Percentiles rank a stretch among this genome's conserved stretches.
phyloP scores from a whole-genome alignment of 30 jellyfish, hydroid and myxozoan species.

The Cassiopea xamachana region DNA sequence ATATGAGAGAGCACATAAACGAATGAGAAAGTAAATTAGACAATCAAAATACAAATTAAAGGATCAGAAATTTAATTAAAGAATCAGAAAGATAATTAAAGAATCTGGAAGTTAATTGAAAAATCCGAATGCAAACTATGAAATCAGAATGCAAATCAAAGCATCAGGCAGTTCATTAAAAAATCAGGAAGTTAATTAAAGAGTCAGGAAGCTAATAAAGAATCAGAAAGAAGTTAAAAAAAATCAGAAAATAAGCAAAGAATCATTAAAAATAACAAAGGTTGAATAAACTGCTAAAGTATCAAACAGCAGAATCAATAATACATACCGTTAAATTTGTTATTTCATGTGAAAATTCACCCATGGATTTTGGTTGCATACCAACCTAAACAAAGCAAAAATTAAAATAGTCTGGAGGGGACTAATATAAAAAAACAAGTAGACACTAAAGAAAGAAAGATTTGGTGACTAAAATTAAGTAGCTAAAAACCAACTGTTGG shows the following conservation, averaged over 20 bases:
- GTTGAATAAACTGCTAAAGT: not conserved
- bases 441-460: not conserved
- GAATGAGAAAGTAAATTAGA: not conserved
- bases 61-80: no score
- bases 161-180: no score
- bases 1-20: not conserved
- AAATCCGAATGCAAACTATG: no score
- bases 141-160: no score
- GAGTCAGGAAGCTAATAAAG: no score
- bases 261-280: no score
- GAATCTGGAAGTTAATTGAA: no score
- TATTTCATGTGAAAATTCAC: slow-evolving; percentile 80
- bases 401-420: no score
- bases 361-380: slow-evolving; percentile 50
- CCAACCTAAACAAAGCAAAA: slow-evolving; percentile 49
- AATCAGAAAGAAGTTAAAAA: no score
- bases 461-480: not conserved
- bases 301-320: not conserved
- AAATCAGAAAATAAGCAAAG: no score
- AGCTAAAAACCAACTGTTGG: not conserved
- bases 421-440: not conserved
- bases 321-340: slow-evolving; percentile 64
- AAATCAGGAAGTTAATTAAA: no score
- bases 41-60: not conserved
- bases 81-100: no score